Evolutionary conservation across 2,797 vertebrate genomes (phyloP).

Genomic region (Takifugu rubripes): DNA sequence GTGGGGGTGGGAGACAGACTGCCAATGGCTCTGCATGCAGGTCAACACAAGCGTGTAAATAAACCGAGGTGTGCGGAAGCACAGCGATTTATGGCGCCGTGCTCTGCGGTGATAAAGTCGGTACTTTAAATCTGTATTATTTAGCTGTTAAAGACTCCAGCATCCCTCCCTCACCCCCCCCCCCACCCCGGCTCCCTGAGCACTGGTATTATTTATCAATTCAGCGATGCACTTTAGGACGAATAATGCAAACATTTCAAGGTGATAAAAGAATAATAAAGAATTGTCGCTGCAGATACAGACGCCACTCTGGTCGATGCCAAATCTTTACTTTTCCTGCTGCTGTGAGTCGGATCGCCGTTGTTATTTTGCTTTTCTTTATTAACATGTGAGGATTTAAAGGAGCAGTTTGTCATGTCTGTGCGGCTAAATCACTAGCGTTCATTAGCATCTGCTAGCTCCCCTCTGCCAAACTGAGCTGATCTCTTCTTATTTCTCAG

Average conservation of each 20-base stretch:
- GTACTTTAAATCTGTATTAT: constrained; percentile 51
- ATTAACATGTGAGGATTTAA: too few relatives aligned
- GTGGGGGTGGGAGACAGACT: constrained; percentile 53
- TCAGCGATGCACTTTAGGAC: constrained; percentile 25
- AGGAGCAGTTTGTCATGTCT: too few relatives aligned
- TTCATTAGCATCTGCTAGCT: constrained; percentile 1
- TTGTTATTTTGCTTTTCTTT: too few relatives aligned
- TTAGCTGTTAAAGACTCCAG: constrained; percentile 23
- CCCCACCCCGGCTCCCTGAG: constrained; percentile 7
- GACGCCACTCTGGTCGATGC: neutral
- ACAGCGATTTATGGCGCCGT: constrained; percentile 25
- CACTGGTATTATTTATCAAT: constrained; percentile 47
- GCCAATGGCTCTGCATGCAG: constrained; percentile 58
- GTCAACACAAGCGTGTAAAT: constrained; percentile 38
- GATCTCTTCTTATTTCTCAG: too few relatives aligned
- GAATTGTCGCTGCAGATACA: constrained; percentile 9
- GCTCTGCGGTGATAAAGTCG: constrained; percentile 32
- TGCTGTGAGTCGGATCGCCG: too few relatives aligned
- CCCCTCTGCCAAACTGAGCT: neutral
- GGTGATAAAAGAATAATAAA: constrained; percentile 1
- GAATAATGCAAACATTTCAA: constrained; percentile 21
- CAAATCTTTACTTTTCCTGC: neutral
- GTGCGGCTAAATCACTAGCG: too few relatives aligned
- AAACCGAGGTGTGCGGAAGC: constrained; percentile 12
- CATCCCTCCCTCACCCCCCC: constrained; percentile 18